Percentiles rank a stretch among this genome's conserved stretches.
Evolutionary conservation across 2,113 vertebrate genomes (phyloP).

Genomic region (Hippocampus mohnikei): DNA sequence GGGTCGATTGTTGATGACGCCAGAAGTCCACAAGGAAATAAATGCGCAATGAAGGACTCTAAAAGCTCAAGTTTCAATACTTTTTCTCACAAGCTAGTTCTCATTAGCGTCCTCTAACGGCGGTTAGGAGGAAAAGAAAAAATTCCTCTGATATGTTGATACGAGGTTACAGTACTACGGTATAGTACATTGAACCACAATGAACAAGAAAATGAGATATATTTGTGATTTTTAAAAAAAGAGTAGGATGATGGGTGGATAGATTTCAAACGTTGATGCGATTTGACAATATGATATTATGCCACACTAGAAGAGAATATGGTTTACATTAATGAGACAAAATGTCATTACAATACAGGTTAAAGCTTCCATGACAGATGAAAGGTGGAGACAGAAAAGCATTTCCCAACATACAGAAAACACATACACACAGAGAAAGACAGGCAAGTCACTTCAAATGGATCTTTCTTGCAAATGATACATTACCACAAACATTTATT

Average conservation of each 20-base stretch:
- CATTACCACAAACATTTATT: slow-evolving; percentile 60
- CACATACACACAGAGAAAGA: neutral
- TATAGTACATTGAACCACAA: too few species aligned
- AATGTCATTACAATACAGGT: neutral
- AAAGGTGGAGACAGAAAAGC: neutral
- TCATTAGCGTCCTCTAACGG: neutral
- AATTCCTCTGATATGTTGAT: too few species aligned
- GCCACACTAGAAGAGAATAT: neutral
- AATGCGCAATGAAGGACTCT: too few species aligned
- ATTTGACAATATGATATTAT: too few species aligned
- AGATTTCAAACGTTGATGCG: too few species aligned
- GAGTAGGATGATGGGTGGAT: too few species aligned
- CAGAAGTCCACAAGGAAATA: neutral
- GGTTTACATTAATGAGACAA: neutral
- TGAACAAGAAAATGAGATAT: too few species aligned
- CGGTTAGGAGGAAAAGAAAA: neutral
- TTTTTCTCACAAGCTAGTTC: too few species aligned
- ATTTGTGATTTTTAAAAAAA: too few species aligned
- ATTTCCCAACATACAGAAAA: neutral
- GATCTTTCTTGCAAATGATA: neutral
- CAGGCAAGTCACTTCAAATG: neutral
- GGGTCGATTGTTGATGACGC: neutral
- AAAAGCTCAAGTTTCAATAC: too few species aligned
- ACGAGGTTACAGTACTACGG: too few species aligned
- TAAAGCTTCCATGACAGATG: neutral